Base-by-base conservation (phyloP, 2,797 vertebrate genomes). In the Perodicticus potto region DNA sequence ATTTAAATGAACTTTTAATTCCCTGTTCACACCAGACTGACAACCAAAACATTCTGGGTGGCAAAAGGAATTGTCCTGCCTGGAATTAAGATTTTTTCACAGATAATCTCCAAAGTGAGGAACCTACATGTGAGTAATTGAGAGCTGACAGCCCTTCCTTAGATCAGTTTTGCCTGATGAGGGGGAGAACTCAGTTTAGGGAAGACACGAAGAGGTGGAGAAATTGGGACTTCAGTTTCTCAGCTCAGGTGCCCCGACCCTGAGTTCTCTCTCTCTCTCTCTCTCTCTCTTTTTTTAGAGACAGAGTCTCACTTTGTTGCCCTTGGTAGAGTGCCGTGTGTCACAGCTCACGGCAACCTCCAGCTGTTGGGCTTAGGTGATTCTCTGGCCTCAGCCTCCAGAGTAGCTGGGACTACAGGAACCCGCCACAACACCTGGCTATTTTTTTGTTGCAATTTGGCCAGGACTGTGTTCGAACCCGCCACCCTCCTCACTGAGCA, bases 1-100 rank as follows among this genome's bases (percentile, higher is more conserved):
- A 7, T 89, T 91, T 95, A 92, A 95, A 94, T 95, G 93, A 95
- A 57, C 59, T 97, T 95, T 93, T 95, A 89, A 97, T 96, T 96
- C 92, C 96, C 95, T 74, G 76, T 91, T 95, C 45, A 93, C 57
- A 94, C 72, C 85, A 67, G 94, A 94, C 78, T 87, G 95, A 95
- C 97, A 83, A 88, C 86, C 16, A 23, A 90, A 96, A 97, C 59
- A 25, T 93, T 89, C 95, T 90, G 85, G 80, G 86, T 96, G 94
- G 89, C 95, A 76, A 94, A 96, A 70, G 34, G 84, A 95, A 49
- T 84, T 84, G 45, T 57, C 43, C 57, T 97, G 92, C 84, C 86
- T 65, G 57, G 94, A 96, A 95, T 97, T 94, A 94, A 89, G 95
- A 87, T 85, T 97, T 96, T 92, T 94, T 93, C 88, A 5, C 49